These are phyloP conservation scores for Cygnus buccinator DNA, from an alignment of 2,113 vertebrate species.

Conservation along the genomic window DNA sequence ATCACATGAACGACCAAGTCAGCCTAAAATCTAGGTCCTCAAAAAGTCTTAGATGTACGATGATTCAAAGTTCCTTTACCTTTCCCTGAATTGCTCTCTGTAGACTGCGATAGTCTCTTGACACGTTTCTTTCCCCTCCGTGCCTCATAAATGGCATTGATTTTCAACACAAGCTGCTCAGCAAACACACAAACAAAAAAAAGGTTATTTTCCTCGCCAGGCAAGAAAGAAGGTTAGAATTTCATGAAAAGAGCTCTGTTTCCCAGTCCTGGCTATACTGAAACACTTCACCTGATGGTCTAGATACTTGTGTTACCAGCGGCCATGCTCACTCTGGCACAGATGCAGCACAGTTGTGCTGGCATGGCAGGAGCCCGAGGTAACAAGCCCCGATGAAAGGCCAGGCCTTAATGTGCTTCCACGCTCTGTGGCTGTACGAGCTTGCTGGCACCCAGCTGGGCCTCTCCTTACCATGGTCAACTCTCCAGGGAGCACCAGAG, in stretches of 20 bases:
- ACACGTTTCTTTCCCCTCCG: constrained; percentile 93
- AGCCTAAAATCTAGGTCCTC: neutral
- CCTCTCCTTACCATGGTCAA: neutral
- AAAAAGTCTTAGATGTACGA: neutral
- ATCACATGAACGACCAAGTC: neutral
- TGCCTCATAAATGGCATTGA: constrained; percentile 93
- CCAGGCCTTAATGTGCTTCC: neutral
- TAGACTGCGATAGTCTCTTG: constrained; percentile 93
- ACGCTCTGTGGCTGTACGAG: rapidly evolving
- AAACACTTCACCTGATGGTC: neutral
- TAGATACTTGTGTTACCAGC: neutral
- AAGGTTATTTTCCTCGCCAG: neutral
- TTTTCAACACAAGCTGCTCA: constrained; percentile 91
- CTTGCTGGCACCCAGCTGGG: neutral
- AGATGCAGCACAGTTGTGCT: neutral
- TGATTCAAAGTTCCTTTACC: constrained; percentile 73
- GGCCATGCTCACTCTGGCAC: rapidly evolving
- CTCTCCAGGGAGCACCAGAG: neutral
- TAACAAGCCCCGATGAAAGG: neutral
- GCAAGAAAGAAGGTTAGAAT: neutral
- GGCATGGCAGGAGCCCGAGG: neutral
- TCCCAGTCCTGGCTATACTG: neutral
- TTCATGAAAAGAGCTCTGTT: neutral
- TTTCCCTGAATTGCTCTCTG: constrained; percentile 92
- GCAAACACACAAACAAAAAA: constrained; percentile 39